Evolutionary conservation across 37 sponge, comb jelly and placozoan genomes (phyloP), one percentile per base, ranked within the genome.

Genomic region (Theonella swinhoei): DNA sequence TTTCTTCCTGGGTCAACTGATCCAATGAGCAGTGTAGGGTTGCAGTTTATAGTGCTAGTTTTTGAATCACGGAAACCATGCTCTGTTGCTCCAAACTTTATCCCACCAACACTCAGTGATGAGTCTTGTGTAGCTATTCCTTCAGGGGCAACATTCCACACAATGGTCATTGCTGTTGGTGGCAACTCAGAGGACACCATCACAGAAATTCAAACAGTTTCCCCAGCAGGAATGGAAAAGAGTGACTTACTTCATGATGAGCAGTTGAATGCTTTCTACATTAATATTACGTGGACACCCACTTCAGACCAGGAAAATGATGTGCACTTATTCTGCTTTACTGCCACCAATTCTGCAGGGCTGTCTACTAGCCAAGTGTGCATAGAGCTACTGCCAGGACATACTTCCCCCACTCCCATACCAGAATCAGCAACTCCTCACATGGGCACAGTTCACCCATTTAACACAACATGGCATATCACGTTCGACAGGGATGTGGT

Each of bases 21-120:
- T 22, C 79, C 86, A 31, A 64, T 86, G 2, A 86, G 86, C 25
- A 79, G 79, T 78, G 86, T 86, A 5, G 77, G 73, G 33, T 60
- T 78, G 1, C 86, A 86, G 39, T 86, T 86, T 61, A 33, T 86
- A 24, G 79, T 86, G 32, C 41, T 39, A 23, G 79, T 86, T 17
- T 5, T 78, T 70, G 2, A 22, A 0, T 86, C 86, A 7, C 32
- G 26, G 39, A 43, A 72, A 11, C 38, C 79, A 40, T 86, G 86
- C 33, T 78, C 86, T 29, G 23, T 3, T 3, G 7, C 32, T 11
- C 78, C 79, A 58, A 47, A 36, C 64, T 86, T 78, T 31, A n/a
- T 86, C 3, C 42, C 25, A n/a, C 74, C 79, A 30, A 78, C 86
- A 11, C 17, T 38, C 25, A 1, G 1, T 20, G 32, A 42, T 26